Conservation (phyloP, 2,797 vertebrate species). For the Pangasius sanitwongsei region DNA sequence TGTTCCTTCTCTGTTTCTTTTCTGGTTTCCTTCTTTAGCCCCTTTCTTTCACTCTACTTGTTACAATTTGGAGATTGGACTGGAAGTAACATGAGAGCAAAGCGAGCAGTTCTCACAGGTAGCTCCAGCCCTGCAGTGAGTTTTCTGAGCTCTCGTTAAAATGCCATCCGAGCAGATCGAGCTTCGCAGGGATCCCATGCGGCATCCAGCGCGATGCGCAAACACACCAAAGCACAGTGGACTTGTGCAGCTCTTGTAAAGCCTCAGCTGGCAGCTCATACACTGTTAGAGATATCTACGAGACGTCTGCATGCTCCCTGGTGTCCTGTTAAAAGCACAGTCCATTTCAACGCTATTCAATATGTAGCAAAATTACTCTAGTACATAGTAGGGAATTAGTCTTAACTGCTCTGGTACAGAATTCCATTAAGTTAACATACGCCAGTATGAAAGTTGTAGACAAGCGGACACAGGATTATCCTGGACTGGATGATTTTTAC, state of each 20-base stretch:
- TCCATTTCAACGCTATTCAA: constrained; percentile 22
- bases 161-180: constrained; percentile 64
- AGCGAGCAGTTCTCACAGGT: constrained; percentile 5
- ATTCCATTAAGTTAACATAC: background rate
- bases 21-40: background rate
- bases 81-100: background rate
- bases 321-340: constrained; percentile 24
- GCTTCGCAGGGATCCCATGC: constrained; percentile 58
- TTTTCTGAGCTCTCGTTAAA: constrained; percentile 73
- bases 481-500: background rate
- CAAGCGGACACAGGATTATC: background rate
- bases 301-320: constrained; percentile 8
- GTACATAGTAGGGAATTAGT: background rate
- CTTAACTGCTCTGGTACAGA: background rate
- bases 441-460: background rate
- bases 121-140: constrained; percentile 52
- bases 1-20: background rate
- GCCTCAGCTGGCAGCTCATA: constrained; percentile 55
- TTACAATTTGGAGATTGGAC: background rate
- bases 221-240: constrained; percentile 59
- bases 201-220: constrained; percentile 56
- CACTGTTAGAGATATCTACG: constrained; percentile 5
- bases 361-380: constrained; percentile 22
- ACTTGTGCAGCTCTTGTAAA: constrained; percentile 62
- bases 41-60: background rate